phyloP scores from a whole-genome alignment of 1,140 invertebrate genomes.

The Drosophila nigromelanica region DNA sequence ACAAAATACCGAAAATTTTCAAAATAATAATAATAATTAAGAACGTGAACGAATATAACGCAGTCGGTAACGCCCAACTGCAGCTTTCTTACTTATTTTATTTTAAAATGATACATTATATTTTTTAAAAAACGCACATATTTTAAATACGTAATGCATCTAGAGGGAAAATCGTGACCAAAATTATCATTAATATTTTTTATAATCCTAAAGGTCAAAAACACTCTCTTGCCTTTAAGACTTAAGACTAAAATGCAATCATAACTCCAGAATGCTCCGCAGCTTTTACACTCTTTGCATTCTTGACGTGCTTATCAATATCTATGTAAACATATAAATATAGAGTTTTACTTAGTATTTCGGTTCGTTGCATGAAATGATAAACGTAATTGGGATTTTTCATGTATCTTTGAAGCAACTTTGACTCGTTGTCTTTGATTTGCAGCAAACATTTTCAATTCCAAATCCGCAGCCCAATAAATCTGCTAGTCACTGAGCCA shows the following conservation, averaged over 20 bases:
- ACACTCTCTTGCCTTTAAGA: no score
- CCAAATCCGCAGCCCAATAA: conserved; percentile 61
- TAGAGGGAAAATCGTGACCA: no score
- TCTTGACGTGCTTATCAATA: background rate
- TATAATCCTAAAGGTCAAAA: no score
- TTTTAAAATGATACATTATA: no score
- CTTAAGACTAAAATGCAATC: background rate
- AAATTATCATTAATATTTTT: no score
- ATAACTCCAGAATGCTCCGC: background rate
- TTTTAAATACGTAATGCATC: no score
- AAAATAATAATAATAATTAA: no score
- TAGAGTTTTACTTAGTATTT: background rate
- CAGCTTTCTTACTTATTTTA: no score
- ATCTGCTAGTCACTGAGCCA: conserved; percentile 67
- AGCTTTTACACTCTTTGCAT: background rate
- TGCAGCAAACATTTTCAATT: conserved; percentile 19
- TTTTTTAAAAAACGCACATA: no score
- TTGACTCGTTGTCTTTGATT: conserved; percentile 37
- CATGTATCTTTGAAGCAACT: background rate
- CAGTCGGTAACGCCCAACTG: no score
- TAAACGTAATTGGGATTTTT: conserved; percentile 12
- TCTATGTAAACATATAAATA: background rate
- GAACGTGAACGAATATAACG: no score
- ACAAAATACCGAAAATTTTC: no score
- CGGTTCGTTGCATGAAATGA: background rate